Conservation (phyloP, 2,113 vertebrate species). For the Gobiocypris rarus region DNA sequence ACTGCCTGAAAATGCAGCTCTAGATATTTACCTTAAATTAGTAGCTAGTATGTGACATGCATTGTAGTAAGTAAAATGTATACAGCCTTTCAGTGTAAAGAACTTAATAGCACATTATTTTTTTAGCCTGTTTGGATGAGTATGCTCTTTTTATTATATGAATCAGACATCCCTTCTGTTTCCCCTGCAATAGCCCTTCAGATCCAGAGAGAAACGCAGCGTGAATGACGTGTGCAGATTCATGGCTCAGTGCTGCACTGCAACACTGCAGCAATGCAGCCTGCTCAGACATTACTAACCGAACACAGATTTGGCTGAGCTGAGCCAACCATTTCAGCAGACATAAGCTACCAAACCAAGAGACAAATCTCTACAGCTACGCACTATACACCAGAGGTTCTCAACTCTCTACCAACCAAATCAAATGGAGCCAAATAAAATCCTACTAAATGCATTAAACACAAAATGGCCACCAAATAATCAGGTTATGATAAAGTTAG, state of each 20-base stretch:
- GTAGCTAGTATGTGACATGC: background rate
- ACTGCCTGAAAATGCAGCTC: slow-evolving; percentile 10
- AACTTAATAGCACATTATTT: background rate
- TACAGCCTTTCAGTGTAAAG: background rate
- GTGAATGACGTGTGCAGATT: background rate
- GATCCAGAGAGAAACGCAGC: background rate
- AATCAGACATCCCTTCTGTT: slow-evolving; percentile 10
- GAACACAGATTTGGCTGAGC: slow-evolving; percentile 50
- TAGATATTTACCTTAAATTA: slow-evolving; percentile 2
- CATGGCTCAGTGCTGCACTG: slow-evolving; percentile 5
- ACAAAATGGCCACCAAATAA: too few relatives aligned
- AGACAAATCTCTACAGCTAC: background rate
- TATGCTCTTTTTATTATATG: background rate
- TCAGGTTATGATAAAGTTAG: too few relatives aligned
- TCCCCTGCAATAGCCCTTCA: background rate
- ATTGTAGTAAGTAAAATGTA: background rate
- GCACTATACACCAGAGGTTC: background rate
- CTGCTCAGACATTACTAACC: slow-evolving; percentile 44
- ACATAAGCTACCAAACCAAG: background rate
- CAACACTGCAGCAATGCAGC: slow-evolving; percentile 57
- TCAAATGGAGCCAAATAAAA: background rate
- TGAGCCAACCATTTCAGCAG: slow-evolving; percentile 6
- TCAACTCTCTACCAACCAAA: background rate
- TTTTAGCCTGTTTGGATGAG: background rate
- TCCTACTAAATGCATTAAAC: too few relatives aligned